Conservation (phyloP, 1,140 invertebrate genomes). For the Trichoplusia ni region DNA sequence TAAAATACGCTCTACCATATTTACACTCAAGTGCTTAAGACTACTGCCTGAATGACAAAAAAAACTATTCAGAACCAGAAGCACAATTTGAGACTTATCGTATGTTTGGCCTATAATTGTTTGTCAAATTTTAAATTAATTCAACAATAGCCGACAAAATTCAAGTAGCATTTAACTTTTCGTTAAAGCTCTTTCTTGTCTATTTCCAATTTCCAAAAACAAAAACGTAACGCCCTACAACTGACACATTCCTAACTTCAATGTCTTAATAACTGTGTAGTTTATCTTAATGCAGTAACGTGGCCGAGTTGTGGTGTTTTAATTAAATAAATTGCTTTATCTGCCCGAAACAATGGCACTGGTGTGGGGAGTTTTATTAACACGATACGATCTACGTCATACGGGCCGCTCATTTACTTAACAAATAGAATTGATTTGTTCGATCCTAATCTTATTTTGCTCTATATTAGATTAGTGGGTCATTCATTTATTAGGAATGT, state of each 20-base stretch:
- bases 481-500: neutral
- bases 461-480: constrained; percentile 26
- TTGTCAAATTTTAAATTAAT: no score
- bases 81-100: no score
- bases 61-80: no score
- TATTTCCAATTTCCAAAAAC: no score
- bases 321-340: constrained; percentile 79
- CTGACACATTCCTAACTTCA: constrained; percentile 29
- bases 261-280: constrained; percentile 69
- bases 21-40: no score
- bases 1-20: no score
- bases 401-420: constrained; percentile 69
- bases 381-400: constrained; percentile 64
- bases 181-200: no score
- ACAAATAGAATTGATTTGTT: constrained; percentile 78
- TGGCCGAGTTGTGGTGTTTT: constrained; percentile 59
- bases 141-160: no score
- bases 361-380: constrained; percentile 75
- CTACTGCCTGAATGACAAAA: no score
- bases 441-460: constrained; percentile 59
- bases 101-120: no score
- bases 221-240: neutral
- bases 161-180: no score
- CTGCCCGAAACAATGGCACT: constrained; percentile 62
- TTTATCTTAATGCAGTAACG: constrained; percentile 61